Evolutionary conservation across 2,888 invertebrate genomes (phyloP), one percentile per base, ranked within the genome.

Genomic region (Bibio marci): DNA sequence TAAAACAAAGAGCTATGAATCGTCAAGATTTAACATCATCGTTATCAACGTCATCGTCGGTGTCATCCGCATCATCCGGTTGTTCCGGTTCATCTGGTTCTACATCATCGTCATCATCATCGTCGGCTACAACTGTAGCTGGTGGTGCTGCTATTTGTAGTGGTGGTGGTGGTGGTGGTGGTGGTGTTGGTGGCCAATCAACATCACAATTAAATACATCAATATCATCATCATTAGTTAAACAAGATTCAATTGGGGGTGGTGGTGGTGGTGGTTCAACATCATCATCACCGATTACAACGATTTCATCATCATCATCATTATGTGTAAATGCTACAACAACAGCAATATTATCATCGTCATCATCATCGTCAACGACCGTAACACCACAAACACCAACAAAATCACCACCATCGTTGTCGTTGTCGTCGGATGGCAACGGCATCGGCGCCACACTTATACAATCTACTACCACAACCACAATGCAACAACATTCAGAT

Each of bases 1-100:
- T 97, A 56, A 88, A 92, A 58, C 94, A 94, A 55, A 69, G 81
- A 48, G 66, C 70, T 36, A 65, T 66, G 14, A 64, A 69, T 47
- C 56, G 61, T 27, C 68, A 67, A 47, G 69, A 69, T 36, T 59
- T 59, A 30, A 40, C 47, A 34, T 56, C 58, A 45, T 52, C 59
- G 45, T 55, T 57, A 41, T 56, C 58, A 43, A 38, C 45, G 19
- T 62, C 62, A 46, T 46, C 46, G 10, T 44, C 45, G 15, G 59
- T 60, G 41, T 61, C 61, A 43, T 61, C 62, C 42, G 61, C 62
- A 43, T 61, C 59, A 34, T 59, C 62, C 33, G 58, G 62, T 40
- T 58, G 58, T 44, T 59, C 58, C 38, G 61, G 59, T 44, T 61
- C 61, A 42, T 59, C 60, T 47, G 58, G 58, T 42, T 51, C 59